phyloP scores from a whole-genome alignment of 2,888 invertebrate genomes.

The Netelia virgata region DNA sequence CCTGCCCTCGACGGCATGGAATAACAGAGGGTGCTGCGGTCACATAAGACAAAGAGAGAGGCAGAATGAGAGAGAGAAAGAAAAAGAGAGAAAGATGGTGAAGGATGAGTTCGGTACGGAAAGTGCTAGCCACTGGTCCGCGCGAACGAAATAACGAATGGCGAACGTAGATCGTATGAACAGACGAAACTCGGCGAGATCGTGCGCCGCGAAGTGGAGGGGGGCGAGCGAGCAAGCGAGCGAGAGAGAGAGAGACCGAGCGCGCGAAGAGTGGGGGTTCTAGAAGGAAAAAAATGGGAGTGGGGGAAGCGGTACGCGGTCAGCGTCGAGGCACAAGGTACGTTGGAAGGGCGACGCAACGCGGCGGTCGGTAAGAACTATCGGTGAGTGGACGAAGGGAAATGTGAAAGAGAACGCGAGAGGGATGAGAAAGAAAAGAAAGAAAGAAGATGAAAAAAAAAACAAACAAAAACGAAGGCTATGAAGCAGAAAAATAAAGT shows the following conservation, averaged over 20 bases:
- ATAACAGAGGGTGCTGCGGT: neutral
- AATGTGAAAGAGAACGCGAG: neutral
- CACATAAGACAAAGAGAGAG: no score
- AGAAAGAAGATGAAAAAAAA: no score
- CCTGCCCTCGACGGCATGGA: neutral
- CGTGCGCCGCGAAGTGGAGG: neutral
- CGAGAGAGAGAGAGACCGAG: neutral
- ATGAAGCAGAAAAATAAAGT: no score
- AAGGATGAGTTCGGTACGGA: conserved; percentile 11
- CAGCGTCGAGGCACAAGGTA: neutral
- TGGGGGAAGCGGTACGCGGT: no score
- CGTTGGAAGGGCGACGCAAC: neutral
- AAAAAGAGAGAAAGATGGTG: neutral
- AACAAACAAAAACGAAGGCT: no score
- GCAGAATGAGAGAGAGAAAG: no score
- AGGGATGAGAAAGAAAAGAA: no score
- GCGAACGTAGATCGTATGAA: neutral
- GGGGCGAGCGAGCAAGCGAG: neutral
- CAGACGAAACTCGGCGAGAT: neutral
- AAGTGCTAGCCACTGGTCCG: neutral
- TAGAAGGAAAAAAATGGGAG: no score
- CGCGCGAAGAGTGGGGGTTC: no score
- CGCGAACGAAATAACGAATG: conserved; percentile 6
- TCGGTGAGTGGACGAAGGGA: neutral
- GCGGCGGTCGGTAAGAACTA: neutral